Conservation (phyloP, 2,113 vertebrate species). For the Caracal caracal region DNA sequence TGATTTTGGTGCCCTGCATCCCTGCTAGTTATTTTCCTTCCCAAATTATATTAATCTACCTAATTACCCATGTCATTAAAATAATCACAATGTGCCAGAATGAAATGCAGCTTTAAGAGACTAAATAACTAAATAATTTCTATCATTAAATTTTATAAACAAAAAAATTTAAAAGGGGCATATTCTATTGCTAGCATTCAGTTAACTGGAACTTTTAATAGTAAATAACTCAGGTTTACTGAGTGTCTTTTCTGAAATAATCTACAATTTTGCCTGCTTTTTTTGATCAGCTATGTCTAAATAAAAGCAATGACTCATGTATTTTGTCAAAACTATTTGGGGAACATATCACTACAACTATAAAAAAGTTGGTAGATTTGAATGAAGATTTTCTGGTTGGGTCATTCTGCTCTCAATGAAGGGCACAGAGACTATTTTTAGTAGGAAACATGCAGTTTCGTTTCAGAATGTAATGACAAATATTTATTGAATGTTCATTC, state of each 20-base stretch:
- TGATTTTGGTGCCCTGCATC: background rate
- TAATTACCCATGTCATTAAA: background rate
- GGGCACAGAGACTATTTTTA: background rate
- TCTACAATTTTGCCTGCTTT: background rate
- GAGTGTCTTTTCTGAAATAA: background rate
- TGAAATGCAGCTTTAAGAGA: background rate
- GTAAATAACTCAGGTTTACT: background rate
- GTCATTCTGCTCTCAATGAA: background rate
- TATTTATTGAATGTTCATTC: background rate
- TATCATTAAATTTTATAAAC: background rate
- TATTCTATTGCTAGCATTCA: background rate
- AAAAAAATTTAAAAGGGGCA: background rate
- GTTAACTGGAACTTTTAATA: background rate
- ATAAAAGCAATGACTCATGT: background rate
- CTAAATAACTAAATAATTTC: background rate
- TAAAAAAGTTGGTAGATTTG: background rate
- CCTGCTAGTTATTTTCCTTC: background rate
- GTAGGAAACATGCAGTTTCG: background rate
- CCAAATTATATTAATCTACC: background rate
- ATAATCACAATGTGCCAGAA: background rate
- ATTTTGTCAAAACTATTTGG: background rate
- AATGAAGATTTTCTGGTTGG: background rate
- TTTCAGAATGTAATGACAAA: slow-evolving; percentile 6
- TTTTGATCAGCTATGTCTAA: background rate
- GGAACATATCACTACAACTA: background rate